Percentiles rank a stretch among this genome's conserved stretches.
Conservation (phyloP, 2,113 vertebrate genomes). For the Anser cygnoides region DNA sequence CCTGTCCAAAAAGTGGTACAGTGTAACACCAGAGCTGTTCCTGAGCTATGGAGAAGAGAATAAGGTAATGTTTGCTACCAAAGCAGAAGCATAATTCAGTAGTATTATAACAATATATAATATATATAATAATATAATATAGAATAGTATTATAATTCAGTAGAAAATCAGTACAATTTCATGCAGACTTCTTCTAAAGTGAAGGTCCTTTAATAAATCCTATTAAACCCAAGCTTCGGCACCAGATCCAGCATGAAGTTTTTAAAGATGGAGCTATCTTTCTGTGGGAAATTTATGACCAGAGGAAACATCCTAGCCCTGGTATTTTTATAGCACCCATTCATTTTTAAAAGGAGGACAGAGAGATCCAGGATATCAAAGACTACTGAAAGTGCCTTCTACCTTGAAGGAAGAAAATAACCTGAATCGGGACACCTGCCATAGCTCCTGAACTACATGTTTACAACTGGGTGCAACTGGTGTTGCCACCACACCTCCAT, state of each 20-base stretch:
- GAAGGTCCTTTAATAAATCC: neutral
- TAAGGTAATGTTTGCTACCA: neutral
- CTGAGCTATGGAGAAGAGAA: neutral
- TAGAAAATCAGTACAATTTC: neutral
- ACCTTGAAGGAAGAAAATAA: neutral
- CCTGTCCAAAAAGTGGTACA: neutral
- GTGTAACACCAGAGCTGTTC: neutral
- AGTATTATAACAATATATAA: neutral
- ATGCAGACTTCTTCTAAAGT: neutral
- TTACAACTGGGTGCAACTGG: neutral
- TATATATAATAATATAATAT: too few relatives aligned
- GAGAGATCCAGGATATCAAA: neutral
- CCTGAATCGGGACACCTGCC: fast-evolving
- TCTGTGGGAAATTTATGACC: neutral
- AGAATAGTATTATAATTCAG: neutral
- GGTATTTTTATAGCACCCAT: neutral
- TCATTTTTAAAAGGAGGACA: neutral
- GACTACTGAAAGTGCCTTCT: neutral
- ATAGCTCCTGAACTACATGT: neutral
- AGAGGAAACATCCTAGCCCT: neutral
- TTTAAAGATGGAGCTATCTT: neutral
- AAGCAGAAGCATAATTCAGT: neutral
- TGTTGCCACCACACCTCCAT: neutral
- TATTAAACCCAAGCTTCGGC: neutral
- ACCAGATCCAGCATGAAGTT: neutral